Evolutionary conservation across 1,140 invertebrate species (phyloP), one percentile per base, ranked within the genome.

Genomic region (Drosophila bocki): DNA sequence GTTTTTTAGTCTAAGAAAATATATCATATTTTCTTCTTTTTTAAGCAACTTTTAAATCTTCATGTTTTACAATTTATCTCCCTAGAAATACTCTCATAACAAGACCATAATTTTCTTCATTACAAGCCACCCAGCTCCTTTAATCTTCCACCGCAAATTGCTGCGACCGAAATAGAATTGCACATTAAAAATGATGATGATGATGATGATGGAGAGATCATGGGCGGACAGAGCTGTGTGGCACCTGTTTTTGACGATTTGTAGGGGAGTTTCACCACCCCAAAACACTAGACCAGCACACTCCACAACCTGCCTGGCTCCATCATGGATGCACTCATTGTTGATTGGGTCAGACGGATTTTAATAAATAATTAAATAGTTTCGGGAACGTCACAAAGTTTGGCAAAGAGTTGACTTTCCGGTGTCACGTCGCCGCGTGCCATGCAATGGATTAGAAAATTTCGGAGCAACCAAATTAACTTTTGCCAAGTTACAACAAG

Each of bases 361-460:
- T 53, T 51, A 65, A 76, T 87, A 56, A 86, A 86, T 83, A 63
- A 58, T 86, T 85, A 75, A 85, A 61, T 64, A 64, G 78, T 77
- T 86, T 67, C 15, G 39, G 22, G 11, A 32, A 22, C 29, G 56
- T 48, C 50, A 48, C 53, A 44, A 59, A 65, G 44, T 51, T 57
- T 33, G 19, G 26, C 7, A 50, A 72, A 26, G 67, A 70, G 51
- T 70, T 61, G 56, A 45, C 54, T 44, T 70, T 65, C 29, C 19
- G 42, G 51, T 60, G 58, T 61, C 59, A 51, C 33, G 17, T 5
- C 48, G 17, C 59, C 59, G 63, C 62, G 47, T 68, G 63, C 59
- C 59, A 64, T 64, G 70, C 63, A 75, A 75, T 75, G 71, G 71
- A 75, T 75, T 75, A 75, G 29, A 63, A 61, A 56, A 35, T 64